These are phyloP conservation scores for Chouioia cunea DNA, from an alignment of 2,888 invertebrate species.

Conservation along the genomic window DNA sequence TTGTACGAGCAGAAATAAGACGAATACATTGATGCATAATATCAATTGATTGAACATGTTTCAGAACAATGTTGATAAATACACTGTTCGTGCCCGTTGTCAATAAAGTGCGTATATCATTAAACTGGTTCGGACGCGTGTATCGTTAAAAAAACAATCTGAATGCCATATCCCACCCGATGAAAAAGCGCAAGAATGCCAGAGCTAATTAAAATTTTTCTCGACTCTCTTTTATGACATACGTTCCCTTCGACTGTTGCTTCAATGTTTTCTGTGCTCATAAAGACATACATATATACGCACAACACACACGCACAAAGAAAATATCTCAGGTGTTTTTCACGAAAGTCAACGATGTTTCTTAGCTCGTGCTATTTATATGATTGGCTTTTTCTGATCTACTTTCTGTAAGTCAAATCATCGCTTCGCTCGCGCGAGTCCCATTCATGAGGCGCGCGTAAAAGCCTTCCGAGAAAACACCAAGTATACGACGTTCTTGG, in stretches of 20 bases:
- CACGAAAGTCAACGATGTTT: background rate
- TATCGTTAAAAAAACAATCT: too few relatives aligned
- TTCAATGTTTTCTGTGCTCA: too few relatives aligned
- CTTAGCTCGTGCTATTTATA: constrained; percentile 2
- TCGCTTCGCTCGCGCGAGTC: background rate
- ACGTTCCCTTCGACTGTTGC: too few relatives aligned
- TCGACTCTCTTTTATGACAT: too few relatives aligned
- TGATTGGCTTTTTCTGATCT: constrained; percentile 23
- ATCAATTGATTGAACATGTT: too few relatives aligned
- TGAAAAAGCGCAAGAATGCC: constrained; percentile 1
- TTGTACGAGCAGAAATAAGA: too few relatives aligned
- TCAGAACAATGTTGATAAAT: too few relatives aligned
- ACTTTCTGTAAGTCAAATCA: constrained; percentile 22
- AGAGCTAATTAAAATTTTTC: constrained; percentile 28
- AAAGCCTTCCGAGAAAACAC: constrained; percentile 23
- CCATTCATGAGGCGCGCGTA: constrained; percentile 5
- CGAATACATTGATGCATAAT: too few relatives aligned
- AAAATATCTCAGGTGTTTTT: constrained; percentile 4
- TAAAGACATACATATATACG: too few relatives aligned
- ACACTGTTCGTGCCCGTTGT: too few relatives aligned
- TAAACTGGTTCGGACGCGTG: too few relatives aligned
- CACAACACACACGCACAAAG: constrained; percentile 6
- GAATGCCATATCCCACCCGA: background rate
- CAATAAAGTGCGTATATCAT: too few relatives aligned
- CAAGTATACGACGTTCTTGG: constrained; percentile 34